Percentiles rank a stretch among this genome's conserved stretches.
These are phyloP conservation scores for Papilio helenus DNA, from an alignment of 1,140 invertebrate genomes.

Conservation along the genomic window DNA sequence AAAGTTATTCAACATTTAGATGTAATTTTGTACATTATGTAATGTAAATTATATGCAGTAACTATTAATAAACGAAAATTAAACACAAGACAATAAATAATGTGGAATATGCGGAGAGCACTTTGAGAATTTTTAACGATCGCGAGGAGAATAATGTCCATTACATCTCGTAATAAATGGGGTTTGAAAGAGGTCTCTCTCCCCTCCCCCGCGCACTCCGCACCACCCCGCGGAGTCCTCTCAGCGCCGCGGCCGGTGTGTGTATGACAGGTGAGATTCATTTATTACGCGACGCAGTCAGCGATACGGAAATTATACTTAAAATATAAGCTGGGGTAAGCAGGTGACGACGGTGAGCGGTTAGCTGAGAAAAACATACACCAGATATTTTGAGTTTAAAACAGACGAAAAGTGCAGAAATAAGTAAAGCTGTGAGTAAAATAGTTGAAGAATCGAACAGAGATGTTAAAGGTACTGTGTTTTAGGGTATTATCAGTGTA, in stretches of 20 bases:
- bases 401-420: too few species aligned
- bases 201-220: background rate
- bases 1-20: background rate
- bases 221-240: background rate
- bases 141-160: conserved; percentile 12
- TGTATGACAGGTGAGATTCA: background rate
- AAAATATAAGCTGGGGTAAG: background rate
- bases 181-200: conserved; percentile 5
- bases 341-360: background rate
- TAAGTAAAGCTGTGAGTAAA: too few species aligned
- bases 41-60: background rate
- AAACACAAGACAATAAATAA: background rate
- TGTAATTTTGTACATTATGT: background rate
- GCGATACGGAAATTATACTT: conserved; percentile 17
- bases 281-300: background rate
- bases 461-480: too few species aligned
- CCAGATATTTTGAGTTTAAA: background rate
- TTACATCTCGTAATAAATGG: conserved; percentile 21
- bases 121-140: conserved; percentile 19
- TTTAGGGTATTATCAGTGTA: too few species aligned
- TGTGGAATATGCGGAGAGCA: background rate
- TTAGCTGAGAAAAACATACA: background rate
- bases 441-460: too few species aligned
- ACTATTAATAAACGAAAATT: background rate
- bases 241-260: background rate